phyloP scores from a whole-genome alignment of 1,140 invertebrate species.

The Musca domestica region DNA sequence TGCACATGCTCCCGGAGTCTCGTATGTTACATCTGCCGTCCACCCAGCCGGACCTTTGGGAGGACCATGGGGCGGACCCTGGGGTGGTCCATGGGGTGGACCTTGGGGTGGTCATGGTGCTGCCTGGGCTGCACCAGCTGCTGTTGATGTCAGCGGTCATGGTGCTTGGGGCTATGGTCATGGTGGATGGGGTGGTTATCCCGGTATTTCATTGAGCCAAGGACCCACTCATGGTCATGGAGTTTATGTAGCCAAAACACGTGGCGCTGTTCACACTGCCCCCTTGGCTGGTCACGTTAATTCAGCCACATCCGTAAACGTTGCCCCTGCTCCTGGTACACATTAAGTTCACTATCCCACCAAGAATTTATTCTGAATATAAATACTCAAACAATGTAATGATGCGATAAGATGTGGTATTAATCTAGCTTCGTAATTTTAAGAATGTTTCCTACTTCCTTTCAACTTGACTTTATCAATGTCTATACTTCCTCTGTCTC shows the following conservation, averaged over 20 bases:
- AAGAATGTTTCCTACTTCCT: neutral
- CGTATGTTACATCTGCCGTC: conserved; percentile 43
- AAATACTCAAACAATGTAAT: neutral
- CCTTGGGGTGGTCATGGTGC: conserved; percentile 42
- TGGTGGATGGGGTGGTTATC: conserved; percentile 38
- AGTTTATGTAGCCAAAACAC: conserved; percentile 58
- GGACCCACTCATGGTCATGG: conserved; percentile 46
- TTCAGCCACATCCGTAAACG: conserved; percentile 53
- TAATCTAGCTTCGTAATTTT: conserved; percentile 1
- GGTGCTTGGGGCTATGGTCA: conserved; percentile 33
- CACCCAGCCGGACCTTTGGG: conserved; percentile 38
- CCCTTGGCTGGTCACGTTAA: conserved; percentile 55
- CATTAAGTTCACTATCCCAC: conserved; percentile 5
- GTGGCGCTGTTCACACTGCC: conserved; percentile 57
- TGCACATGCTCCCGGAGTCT: conserved; percentile 41
- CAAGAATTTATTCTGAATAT: conserved; percentile 33
- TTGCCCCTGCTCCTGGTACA: conserved; percentile 57
- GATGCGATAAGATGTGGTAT: neutral
- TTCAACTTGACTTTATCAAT: too few relatives aligned
- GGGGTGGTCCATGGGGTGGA: conserved; percentile 38
- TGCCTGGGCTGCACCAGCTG: conserved; percentile 28
- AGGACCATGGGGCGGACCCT: conserved; percentile 25
- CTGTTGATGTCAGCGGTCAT: conserved; percentile 25
- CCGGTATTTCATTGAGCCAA: conserved; percentile 48
- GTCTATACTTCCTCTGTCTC: too few relatives aligned